phyloP scores from a whole-genome alignment of 2,113 vertebrate species.

The Bufo bufo region DNA sequence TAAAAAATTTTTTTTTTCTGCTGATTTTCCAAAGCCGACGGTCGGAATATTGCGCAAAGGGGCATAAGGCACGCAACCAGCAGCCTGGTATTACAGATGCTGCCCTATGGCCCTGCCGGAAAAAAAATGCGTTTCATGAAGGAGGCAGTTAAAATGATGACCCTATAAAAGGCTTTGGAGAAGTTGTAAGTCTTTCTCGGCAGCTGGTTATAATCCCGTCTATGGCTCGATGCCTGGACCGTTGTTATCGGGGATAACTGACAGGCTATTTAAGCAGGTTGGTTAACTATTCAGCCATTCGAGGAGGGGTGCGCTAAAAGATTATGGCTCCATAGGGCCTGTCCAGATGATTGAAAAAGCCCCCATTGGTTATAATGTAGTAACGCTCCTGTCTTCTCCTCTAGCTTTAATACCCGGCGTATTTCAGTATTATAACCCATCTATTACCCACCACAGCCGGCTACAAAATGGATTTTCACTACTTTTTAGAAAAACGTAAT shows the following conservation, averaged over 20 bases:
- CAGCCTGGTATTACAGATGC: slow-evolving; percentile 60
- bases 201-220: slow-evolving; percentile 50
- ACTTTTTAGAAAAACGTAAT: slow-evolving; percentile 19
- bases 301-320: slow-evolving; percentile 52
- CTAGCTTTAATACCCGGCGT: slow-evolving; percentile 22
- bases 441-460: slow-evolving; percentile 16
- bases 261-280: slow-evolving; percentile 56
- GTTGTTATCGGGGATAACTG: slow-evolving; percentile 61
- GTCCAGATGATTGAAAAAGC: slow-evolving; percentile 50
- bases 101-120: slow-evolving; percentile 57
- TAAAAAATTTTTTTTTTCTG: slow-evolving; percentile 59
- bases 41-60: slow-evolving; percentile 60
- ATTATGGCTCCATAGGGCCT: not conserved
- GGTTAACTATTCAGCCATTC: slow-evolving; percentile 52
- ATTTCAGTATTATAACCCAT: slow-evolving; percentile 44
- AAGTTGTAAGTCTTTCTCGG: slow-evolving; percentile 54
- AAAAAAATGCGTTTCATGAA: slow-evolving; percentile 58
- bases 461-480: slow-evolving; percentile 31
- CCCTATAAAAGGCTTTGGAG: slow-evolving; percentile 57
- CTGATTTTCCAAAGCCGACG: slow-evolving; percentile 64
- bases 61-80: not conserved
- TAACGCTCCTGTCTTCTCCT: slow-evolving; percentile 55
- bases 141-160: slow-evolving; percentile 58
- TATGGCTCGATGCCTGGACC: slow-evolving; percentile 56
- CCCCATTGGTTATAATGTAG: slow-evolving; percentile 48